phyloP scores from a whole-genome alignment of 92 coral and sea anemone genomes.

The Zoanthus sansibaricus region DNA sequence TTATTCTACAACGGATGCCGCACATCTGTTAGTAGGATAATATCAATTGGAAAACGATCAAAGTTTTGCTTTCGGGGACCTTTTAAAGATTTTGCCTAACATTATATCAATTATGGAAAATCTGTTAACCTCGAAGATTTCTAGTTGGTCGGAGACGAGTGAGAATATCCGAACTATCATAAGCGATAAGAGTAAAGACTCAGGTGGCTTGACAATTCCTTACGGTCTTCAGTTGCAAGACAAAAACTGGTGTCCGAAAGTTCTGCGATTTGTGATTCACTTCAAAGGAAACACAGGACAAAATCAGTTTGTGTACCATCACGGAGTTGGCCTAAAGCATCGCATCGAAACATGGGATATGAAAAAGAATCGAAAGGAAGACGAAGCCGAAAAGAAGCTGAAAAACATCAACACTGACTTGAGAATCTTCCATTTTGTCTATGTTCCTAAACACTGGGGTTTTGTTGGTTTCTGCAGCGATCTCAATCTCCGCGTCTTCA shows the following conservation, averaged over 20 bases:
- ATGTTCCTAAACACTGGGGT: slow-evolving; percentile 79
- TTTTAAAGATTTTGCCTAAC: background rate
- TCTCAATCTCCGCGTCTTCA: slow-evolving; percentile 78
- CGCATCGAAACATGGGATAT: slow-evolving; percentile 87
- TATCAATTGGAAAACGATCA: background rate
- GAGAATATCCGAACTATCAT: slow-evolving; percentile 58
- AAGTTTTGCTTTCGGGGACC: background rate
- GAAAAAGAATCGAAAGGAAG: slow-evolving; percentile 62
- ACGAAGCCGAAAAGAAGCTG: slow-evolving; percentile 53
- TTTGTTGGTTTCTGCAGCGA: slow-evolving; percentile 79
- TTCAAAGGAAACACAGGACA: slow-evolving; percentile 61
- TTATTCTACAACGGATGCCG: too few species aligned
- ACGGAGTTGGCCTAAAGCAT: slow-evolving; percentile 90
- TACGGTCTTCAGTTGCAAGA: slow-evolving; percentile 84
- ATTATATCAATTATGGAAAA: slow-evolving; percentile 12
- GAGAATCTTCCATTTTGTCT: slow-evolving; percentile 71
- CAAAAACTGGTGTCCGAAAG: slow-evolving; percentile 75
- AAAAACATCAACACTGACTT: slow-evolving; percentile 63
- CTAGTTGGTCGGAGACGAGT: slow-evolving; percentile 70
- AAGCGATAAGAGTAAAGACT: slow-evolving; percentile 49
- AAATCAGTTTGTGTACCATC: slow-evolving; percentile 84
- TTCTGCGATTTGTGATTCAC: slow-evolving; percentile 65
- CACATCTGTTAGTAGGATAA: background rate
- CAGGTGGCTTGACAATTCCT: slow-evolving; percentile 60
- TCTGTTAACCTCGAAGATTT: slow-evolving; percentile 64